Evolutionary conservation across 2,888 invertebrate species (phyloP).

Genomic region (Tetheella fluctuosa): DNA sequence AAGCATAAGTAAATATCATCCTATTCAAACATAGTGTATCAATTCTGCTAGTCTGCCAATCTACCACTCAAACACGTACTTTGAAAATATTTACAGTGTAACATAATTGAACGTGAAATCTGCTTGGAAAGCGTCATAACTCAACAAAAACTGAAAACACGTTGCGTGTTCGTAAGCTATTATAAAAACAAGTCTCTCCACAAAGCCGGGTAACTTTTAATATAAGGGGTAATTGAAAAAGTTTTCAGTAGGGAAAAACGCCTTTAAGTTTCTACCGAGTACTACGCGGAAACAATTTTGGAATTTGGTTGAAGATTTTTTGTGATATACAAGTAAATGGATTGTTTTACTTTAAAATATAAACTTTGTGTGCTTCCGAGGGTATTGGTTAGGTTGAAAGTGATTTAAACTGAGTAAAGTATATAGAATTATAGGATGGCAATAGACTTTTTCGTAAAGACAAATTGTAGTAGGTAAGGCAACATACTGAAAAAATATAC

Average conservation of each 20-base stretch:
- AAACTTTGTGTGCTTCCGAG: not conserved
- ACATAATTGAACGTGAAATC: not conserved
- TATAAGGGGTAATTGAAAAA: constrained; percentile 33
- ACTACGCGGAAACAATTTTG: constrained; percentile 9
- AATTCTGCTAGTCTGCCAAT: not conserved
- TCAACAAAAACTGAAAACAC: constrained; percentile 8
- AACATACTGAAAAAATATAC: too few relatives aligned
- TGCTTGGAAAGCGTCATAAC: constrained; percentile 3
- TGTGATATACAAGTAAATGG: not conserved
- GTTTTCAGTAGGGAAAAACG: constrained; percentile 25
- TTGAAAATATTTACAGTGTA: not conserved
- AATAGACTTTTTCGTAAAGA: too few relatives aligned
- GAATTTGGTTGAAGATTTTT: constrained; percentile 3
- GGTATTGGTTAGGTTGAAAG: too few relatives aligned
- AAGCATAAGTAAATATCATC: not conserved
- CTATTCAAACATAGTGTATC: not conserved
- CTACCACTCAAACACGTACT: constrained; percentile 4
- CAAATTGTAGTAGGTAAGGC: too few relatives aligned
- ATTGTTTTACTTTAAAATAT: not conserved
- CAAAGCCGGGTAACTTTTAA: constrained; percentile 20
- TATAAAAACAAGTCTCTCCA: constrained; percentile 19
- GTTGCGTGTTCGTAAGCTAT: constrained; percentile 21
- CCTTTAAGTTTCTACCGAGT: constrained; percentile 15
- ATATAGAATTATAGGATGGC: too few relatives aligned
- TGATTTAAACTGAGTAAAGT: too few relatives aligned